Evolutionary conservation across 2,113 vertebrate species (phyloP).

Genomic region (Brachyistius frenatus): DNA sequence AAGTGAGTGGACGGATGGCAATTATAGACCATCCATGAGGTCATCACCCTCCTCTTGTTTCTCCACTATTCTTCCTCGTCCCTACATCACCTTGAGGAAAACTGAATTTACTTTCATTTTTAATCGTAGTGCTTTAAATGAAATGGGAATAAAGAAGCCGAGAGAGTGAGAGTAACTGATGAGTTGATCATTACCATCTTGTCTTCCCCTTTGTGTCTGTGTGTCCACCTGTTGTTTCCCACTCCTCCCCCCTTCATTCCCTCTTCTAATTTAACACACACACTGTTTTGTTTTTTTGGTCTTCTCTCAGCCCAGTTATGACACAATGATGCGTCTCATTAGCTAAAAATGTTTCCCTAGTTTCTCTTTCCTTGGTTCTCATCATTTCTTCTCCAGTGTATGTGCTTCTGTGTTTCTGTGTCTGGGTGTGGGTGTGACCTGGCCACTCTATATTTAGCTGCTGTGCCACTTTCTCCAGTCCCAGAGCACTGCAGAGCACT

Average conservation of each 20-base stretch:
- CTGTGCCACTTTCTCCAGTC: slow-evolving; percentile 72
- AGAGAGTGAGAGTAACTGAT: background rate
- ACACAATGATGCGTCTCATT: slow-evolving; percentile 32
- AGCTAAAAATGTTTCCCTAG: slow-evolving; percentile 6
- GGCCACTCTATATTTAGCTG: slow-evolving; percentile 73
- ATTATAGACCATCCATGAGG: background rate
- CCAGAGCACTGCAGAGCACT: slow-evolving; percentile 50
- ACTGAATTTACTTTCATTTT: background rate
- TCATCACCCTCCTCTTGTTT: background rate
- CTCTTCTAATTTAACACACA: background rate
- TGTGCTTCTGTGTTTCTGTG: slow-evolving; percentile 9
- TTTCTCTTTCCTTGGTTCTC: background rate
- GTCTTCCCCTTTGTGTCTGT: background rate
- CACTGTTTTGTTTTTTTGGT: background rate
- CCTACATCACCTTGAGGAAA: background rate
- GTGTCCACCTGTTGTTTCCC: slow-evolving; percentile 12
- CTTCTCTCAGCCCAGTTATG: slow-evolving; percentile 10
- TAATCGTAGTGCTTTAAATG: background rate
- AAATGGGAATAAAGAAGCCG: background rate
- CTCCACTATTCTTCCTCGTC: background rate
- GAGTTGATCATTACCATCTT: background rate
- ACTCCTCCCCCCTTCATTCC: background rate
- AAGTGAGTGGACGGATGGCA: background rate
- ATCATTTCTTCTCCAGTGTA: slow-evolving; percentile 23
- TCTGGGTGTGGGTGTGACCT: slow-evolving; percentile 48